phyloP scores from a whole-genome alignment of 2,113 vertebrate species.

The Gadus macrocephalus region DNA sequence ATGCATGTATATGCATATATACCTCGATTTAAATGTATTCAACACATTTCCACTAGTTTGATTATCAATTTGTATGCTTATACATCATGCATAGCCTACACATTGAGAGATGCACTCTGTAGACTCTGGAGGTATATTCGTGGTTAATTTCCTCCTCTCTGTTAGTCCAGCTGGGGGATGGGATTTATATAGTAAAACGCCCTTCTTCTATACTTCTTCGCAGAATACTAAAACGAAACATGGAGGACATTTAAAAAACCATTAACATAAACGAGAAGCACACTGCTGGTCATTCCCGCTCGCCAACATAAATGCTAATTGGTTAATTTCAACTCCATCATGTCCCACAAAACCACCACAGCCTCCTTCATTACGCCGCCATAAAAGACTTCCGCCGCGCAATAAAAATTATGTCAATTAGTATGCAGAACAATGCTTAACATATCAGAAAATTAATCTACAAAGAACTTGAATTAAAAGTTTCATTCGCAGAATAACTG shows the following conservation, averaged over 20 bases:
- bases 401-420: conserved; percentile 69
- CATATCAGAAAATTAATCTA: conserved; percentile 80
- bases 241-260: conserved; percentile 43
- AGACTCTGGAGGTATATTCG: too few relatives aligned
- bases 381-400: conserved; percentile 63
- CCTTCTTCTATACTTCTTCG: conserved; percentile 21
- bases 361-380: conserved; percentile 62
- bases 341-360: conserved; percentile 60
- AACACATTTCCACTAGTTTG: too few relatives aligned
- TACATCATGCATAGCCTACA: too few relatives aligned
- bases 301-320: conserved; percentile 65
- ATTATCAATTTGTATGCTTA: too few relatives aligned
- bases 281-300: conserved; percentile 52
- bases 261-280: conserved; percentile 54
- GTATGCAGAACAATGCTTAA: conserved; percentile 75
- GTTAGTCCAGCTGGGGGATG: background rate
- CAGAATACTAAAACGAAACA: conserved; percentile 29
- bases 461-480: conserved; percentile 75
- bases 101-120: too few relatives aligned
- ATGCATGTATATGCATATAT: too few relatives aligned
- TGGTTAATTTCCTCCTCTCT: too few relatives aligned
- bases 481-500: conserved; percentile 66
- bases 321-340: conserved; percentile 63
- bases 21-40: too few relatives aligned
- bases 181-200: conserved; percentile 34